phyloP scores from a whole-genome alignment of 2,888 invertebrate species.

The Gisinianus flammeolus region DNA sequence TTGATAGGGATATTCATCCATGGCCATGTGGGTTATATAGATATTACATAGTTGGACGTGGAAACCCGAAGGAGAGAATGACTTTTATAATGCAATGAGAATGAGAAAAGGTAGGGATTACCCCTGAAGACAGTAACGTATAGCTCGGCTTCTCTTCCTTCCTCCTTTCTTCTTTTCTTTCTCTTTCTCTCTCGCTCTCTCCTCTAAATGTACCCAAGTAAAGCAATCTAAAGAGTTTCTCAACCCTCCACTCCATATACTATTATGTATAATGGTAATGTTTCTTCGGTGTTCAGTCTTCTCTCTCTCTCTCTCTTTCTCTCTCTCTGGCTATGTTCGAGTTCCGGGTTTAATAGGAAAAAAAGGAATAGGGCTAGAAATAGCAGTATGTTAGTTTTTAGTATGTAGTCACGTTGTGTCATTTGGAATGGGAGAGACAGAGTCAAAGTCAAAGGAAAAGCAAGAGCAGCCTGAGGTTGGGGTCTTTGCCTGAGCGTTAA shows the following conservation, averaged over 20 bases:
- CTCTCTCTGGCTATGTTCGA: not conserved
- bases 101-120: conserved; percentile 48
- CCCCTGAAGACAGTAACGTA: conserved; percentile 43
- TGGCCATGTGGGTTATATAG: not conserved
- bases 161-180: not conserved
- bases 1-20: conserved; percentile 5
- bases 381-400: not conserved
- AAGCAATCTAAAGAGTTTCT: conserved; percentile 18
- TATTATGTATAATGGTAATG: not conserved
- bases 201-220: not conserved
- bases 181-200: not conserved
- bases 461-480: no score
- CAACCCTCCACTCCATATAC: conserved; percentile 13
- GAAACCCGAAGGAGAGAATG: conserved; percentile 28
- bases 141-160: conserved; percentile 7
- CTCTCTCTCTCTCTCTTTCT: not conserved
- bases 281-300: not conserved
- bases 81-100: conserved; percentile 35
- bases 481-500: no score
- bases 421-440: not conserved
- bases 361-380: not conserved
- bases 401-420: not conserved
- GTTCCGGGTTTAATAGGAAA: not conserved
- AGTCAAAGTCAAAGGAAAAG: not conserved
- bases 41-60: not conserved